Conservation (phyloP, 2,888 invertebrate genomes). For the Agrotis clavis region DNA sequence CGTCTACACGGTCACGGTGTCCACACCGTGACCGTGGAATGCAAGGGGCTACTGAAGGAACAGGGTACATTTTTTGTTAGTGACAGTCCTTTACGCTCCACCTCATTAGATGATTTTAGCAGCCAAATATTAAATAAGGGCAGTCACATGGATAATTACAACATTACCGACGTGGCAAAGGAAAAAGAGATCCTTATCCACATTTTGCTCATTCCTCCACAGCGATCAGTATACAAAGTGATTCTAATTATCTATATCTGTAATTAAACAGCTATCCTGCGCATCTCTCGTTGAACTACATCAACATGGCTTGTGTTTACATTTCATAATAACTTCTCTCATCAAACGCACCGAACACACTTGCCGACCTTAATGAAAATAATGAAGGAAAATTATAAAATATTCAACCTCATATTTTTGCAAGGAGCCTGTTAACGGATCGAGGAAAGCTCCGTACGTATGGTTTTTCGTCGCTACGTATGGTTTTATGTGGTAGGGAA, state of each 20-base stretch:
- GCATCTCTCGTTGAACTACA: neutral
- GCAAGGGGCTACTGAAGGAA: no score
- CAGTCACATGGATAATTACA: no score
- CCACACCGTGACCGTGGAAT: no score
- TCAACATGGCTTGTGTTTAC: neutral
- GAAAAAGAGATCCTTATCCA: neutral
- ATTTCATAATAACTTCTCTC: conserved; percentile 8
- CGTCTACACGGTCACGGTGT: no score
- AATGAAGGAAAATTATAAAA: conserved; percentile 29
- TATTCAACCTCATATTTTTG: conserved; percentile 19
- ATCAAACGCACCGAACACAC: neutral
- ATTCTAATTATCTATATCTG: neutral
- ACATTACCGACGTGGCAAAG: no score
- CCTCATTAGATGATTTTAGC: no score
- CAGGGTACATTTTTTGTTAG: no score
- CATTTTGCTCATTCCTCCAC: neutral
- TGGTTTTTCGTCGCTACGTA: no score
- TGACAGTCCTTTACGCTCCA: no score
- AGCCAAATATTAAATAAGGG: no score
- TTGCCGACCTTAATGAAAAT: neutral
- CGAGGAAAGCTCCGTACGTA: no score
- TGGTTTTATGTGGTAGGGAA: neutral
- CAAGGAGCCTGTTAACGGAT: neutral
- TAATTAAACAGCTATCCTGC: neutral
- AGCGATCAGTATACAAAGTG: neutral